Base-by-base conservation (phyloP, 1,140 invertebrate genomes). In the Anagrus nilaparvatae region DNA sequence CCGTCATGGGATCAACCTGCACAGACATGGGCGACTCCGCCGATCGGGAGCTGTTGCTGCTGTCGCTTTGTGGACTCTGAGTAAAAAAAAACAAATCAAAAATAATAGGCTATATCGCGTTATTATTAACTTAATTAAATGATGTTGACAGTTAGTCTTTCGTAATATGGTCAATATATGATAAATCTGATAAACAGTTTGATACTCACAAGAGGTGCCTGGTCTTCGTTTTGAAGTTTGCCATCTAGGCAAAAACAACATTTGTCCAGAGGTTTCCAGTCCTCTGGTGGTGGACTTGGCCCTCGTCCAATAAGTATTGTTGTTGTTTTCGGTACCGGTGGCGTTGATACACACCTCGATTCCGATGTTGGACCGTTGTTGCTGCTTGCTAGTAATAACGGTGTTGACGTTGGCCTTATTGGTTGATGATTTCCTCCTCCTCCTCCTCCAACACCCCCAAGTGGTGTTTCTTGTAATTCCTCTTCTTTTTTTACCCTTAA, bases 181-280 rank as follows among this genome's bases (percentile, higher is more conserved):
- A n/a, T n/a, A n/a, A n/a, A n/a, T n/a, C n/a, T n/a, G n/a, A n/a
- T n/a, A n/a, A n/a, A n/a, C n/a, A n/a, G n/a, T n/a, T n/a, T n/a
- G 16, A 9, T 34, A 63, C 71, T 72, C 58, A 75, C 73, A 66
- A 74, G 66, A 52, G 70, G 70, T 60, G 72, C 63, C 60, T 69
- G 69, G 55, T 71, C 71, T 60, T 71, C 71, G 63, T 72, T 67
- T 44, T 65, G 69, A 66, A 81, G 71, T 63, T 82, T 83, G 61
- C 81, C 82, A 75, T 86, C 81, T 60, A 82, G 76, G 72, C 87
- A 91, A 68, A 88, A 88, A 73, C 83, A 82, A 69, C 87, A 89
- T 69, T 84, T 85, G 62, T 84, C 80, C 55, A 82, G 72, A 50
- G 86, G 84, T 63, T 79, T 80, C 85, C 85, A 91, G 65, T 89